phyloP scores from a whole-genome alignment of 2,797 vertebrate genomes.

The Crocodylus rhombifer region DNA sequence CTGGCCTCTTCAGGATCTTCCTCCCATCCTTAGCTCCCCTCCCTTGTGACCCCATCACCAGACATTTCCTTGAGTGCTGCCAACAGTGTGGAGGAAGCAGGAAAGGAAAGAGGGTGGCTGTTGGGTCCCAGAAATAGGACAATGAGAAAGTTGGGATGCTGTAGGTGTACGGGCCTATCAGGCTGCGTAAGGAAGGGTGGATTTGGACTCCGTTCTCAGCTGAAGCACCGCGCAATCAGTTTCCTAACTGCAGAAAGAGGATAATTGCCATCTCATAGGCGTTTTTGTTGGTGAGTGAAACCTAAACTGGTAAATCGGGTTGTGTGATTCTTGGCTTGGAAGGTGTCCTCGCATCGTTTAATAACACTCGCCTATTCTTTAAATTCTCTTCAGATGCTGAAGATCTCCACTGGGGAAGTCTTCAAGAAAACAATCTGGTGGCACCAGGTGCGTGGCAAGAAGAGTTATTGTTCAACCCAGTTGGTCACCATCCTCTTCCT shows the following conservation, averaged over 20 bases:
- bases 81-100: neutral
- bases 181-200: neutral
- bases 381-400: conserved; percentile 78
- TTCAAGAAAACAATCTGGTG: conserved; percentile 73
- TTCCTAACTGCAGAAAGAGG: neutral
- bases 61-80: neutral
- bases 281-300: neutral
- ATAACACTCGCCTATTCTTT: conserved; percentile 12
- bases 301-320: neutral
- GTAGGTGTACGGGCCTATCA: neutral
- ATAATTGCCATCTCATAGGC: too few relatives aligned
- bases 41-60: neutral
- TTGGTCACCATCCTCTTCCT: conserved; percentile 73
- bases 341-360: neutral
- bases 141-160: neutral
- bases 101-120: neutral
- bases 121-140: neutral
- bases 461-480: conserved; percentile 78
- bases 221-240: neutral
- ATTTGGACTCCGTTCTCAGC: neutral
- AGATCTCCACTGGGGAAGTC: conserved; percentile 74
- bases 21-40: neutral
- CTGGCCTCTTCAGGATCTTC: neutral
- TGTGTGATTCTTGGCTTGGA: neutral
- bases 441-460: conserved; percentile 65